Evolutionary conservation across 2,797 vertebrate genomes (phyloP), one percentile per base, ranked within the genome.

Genomic region (Salmo trutta): DNA sequence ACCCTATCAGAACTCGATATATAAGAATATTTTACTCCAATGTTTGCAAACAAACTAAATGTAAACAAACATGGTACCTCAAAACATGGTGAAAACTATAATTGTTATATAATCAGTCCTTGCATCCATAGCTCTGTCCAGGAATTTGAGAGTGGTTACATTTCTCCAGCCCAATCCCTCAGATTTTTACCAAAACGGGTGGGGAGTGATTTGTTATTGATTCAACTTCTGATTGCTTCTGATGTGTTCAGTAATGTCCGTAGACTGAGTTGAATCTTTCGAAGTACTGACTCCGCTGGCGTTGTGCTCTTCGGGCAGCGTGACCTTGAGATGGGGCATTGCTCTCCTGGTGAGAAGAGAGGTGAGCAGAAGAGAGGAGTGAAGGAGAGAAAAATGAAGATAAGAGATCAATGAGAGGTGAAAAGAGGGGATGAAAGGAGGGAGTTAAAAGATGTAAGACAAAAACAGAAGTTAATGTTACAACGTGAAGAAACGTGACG

Each of bases 261-360:
- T 89, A 87, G 24, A 84, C 10, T 29, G 81, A 85, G 73, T 83
- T 87, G 31, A 83, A 36, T 47, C 69, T 86, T 73, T 89, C 85
- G 0, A 4, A 21, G 76, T 87, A 88, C 15, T 81, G 76, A 78
- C 17, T 75, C 31, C 77, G 52, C 5, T 47, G 72, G 47, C 47
- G 21, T 5, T 72, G 77, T 16, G 2, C 67, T 51, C 74, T 56
- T 0, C 3, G 14, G 56, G 15, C 17, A 19, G 27, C 31, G 31
- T 0, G 29, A 16, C 2, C 53, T 4, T 72, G 77, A 2, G 2
- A 1, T 29, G n/a, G 59, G 71, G 4, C 0, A 3, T 2, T 0
- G 4, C 10, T 1, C 27, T 15, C 51, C 74, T 83, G 21, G 36
- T 2, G 71, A 36, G 59, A 27, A 1, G 21, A 19, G 8, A 59